phyloP scores from a whole-genome alignment of 2,797 vertebrate genomes.

The Champsocephalus esox region DNA sequence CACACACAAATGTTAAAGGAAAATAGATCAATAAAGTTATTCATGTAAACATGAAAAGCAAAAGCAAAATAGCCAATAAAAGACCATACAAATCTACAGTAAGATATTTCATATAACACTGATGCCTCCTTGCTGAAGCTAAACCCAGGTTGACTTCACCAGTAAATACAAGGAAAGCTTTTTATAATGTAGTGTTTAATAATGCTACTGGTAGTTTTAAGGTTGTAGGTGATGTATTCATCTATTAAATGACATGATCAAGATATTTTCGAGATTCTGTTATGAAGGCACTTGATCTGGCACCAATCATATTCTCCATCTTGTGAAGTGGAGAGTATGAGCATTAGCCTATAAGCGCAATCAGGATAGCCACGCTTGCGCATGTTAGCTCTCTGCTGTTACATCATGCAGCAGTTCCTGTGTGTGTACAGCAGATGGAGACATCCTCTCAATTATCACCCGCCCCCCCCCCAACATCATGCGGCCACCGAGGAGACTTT shows the following conservation, averaged over 20 bases:
- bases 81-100: no score
- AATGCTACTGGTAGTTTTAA: neutral
- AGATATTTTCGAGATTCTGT: neutral
- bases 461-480: slow-evolving; percentile 6
- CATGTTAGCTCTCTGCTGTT: slow-evolving; percentile 13
- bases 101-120: neutral
- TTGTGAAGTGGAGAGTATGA: neutral
- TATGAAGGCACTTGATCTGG: neutral
- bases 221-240: neutral
- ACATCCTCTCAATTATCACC: slow-evolving; percentile 60
- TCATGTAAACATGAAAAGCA: no score
- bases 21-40: no score
- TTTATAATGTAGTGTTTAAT: neutral
- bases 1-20: no score
- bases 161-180: neutral
- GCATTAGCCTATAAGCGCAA: neutral
- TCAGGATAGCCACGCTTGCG: neutral
- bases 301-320: neutral
- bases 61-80: no score
- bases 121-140: neutral
- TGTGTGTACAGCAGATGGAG: slow-evolving; percentile 72
- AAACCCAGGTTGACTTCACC: neutral
- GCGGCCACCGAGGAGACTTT: slow-evolving; percentile 35
- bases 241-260: no score
- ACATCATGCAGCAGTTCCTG: slow-evolving; percentile 56